These are phyloP conservation scores for Nanorana parkeri DNA, from an alignment of 2,113 vertebrate genomes.

Conservation along the genomic window DNA sequence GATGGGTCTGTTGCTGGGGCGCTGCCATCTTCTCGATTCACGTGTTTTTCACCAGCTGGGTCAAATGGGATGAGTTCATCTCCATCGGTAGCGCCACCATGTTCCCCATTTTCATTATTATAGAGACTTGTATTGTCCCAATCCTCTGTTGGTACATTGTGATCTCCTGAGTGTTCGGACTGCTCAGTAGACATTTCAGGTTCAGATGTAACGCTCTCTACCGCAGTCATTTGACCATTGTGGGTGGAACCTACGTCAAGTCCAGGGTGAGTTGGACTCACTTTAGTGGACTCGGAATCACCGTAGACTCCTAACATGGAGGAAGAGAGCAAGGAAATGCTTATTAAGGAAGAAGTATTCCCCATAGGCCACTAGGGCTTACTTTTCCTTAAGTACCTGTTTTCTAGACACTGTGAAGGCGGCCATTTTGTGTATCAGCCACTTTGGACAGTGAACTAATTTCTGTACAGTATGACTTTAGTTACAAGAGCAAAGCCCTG, in stretches of 20 bases:
- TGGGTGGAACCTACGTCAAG: background rate
- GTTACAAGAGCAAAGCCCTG: no score
- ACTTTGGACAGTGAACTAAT: no score
- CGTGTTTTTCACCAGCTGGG: background rate
- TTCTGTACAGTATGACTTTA: no score
- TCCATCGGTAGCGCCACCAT: background rate
- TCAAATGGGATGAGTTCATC: background rate
- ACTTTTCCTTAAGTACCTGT: conserved; percentile 11
- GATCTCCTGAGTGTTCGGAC: conserved; percentile 33
- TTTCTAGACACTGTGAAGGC: background rate
- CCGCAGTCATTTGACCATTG: background rate
- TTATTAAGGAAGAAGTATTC: conserved; percentile 26
- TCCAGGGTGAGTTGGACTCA: conserved; percentile 32
- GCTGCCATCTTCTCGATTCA: background rate
- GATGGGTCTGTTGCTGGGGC: background rate
- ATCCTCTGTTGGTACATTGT: background rate
- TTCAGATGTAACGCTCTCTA: background rate
- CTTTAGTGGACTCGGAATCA: conserved; percentile 6
- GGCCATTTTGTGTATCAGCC: no score
- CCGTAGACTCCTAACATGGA: background rate
- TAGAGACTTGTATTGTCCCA: background rate
- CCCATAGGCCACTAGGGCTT: conserved; percentile 6
- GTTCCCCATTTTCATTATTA: background rate
- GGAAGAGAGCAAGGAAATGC: conserved; percentile 33
- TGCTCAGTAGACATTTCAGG: conserved; percentile 24